These are phyloP conservation scores for Byasa hedistus DNA, from an alignment of 2,888 invertebrate species.

Conservation along the genomic window DNA sequence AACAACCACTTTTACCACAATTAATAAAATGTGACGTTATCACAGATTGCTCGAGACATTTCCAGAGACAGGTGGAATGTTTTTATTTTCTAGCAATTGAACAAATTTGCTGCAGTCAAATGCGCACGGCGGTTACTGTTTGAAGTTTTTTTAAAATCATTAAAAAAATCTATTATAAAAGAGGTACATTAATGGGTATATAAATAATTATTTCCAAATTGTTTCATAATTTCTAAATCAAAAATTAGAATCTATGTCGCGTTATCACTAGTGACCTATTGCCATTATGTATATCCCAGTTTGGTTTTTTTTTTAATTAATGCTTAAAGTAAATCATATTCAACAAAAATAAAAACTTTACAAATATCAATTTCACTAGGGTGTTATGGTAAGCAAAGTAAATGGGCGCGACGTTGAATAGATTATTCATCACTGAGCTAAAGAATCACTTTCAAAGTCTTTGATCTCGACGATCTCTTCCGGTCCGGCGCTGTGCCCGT, in stretches of 20 bases:
- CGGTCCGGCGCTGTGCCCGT: conserved; percentile 53
- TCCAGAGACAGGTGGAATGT: conserved; percentile 18
- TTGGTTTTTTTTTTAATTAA: background rate
- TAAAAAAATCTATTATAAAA: background rate
- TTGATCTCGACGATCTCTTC: conserved; percentile 33
- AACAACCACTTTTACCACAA: conserved; percentile 29
- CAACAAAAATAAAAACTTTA: background rate
- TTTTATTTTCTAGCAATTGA: conserved; percentile 5
- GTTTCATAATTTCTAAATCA: background rate
- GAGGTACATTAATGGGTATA: background rate
- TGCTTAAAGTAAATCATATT: background rate
- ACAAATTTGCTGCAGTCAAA: background rate
- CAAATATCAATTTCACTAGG: background rate
- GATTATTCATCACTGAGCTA: conserved; percentile 40
- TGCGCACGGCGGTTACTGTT: background rate
- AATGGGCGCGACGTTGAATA: too few relatives aligned
- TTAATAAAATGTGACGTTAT: conserved; percentile 45
- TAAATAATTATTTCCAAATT: background rate
- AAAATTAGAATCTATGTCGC: background rate
- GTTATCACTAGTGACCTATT: background rate
- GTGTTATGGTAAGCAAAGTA: background rate
- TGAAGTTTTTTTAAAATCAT: background rate
- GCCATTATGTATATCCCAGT: background rate
- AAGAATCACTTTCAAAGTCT: conserved; percentile 63
- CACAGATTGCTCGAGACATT: conserved; percentile 50